Conservation (phyloP, 53 echinoderm and acorn worm species). For the Crossaster papposus region DNA sequence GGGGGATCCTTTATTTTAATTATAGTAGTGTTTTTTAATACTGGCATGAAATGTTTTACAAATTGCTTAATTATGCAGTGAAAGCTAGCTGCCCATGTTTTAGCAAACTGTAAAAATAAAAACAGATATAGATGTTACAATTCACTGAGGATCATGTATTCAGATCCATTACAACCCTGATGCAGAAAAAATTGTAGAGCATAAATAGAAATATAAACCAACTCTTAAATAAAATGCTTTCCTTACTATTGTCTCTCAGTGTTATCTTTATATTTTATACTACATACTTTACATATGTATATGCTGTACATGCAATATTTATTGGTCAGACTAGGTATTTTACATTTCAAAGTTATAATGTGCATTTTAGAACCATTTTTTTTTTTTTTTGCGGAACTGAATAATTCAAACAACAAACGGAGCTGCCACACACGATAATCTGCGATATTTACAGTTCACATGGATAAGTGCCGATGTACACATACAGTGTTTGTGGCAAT, state of each 20-base stretch:
- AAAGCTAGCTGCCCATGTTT: too few relatives aligned
- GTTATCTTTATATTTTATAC: conserved; percentile 1
- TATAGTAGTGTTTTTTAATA: too few relatives aligned
- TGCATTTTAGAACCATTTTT: background rate
- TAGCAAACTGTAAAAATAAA: too few relatives aligned
- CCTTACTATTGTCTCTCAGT: background rate
- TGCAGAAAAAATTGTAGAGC: background rate
- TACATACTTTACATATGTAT: conserved; percentile 25
- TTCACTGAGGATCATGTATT: background rate
- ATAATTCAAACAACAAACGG: background rate
- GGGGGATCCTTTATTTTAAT: too few relatives aligned
- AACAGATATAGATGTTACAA: too few relatives aligned
- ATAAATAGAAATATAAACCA: background rate
- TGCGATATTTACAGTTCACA: background rate
- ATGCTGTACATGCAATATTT: conserved; percentile 38
- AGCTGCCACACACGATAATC: background rate
- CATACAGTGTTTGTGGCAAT: background rate
- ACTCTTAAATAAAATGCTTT: background rate
- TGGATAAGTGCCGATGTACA: background rate
- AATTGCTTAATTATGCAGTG: too few relatives aligned
- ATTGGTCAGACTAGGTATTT: background rate
- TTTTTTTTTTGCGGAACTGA: background rate
- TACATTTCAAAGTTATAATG: background rate
- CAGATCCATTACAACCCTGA: background rate
- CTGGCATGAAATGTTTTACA: too few relatives aligned